A percentile compares a stretch with the other conserved stretches of the same genome.
These are phyloP conservation scores for Esox lucius DNA, from an alignment of 2,797 vertebrate genomes.

Conservation along the genomic window DNA sequence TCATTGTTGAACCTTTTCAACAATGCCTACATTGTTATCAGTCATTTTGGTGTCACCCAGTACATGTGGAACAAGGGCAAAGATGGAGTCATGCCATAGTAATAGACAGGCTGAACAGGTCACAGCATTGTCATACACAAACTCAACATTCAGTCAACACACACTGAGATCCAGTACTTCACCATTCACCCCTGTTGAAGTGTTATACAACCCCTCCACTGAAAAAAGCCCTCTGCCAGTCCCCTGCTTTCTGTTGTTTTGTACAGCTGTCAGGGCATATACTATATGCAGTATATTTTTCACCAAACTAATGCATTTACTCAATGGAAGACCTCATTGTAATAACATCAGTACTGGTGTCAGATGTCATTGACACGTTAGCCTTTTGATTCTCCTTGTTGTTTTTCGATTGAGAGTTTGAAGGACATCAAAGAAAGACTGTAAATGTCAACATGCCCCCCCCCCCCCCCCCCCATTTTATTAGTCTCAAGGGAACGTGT, in stretches of 20 bases:
- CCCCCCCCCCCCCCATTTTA: background rate
- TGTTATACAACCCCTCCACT: background rate
- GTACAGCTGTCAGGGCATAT: background rate
- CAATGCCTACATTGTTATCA: background rate
- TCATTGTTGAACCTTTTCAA: background rate
- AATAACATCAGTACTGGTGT: background rate
- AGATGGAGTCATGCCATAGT: background rate
- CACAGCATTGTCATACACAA: background rate
- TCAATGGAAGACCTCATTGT: background rate
- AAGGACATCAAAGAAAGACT: background rate
- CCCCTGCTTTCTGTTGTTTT: background rate
- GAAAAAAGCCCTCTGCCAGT: background rate
- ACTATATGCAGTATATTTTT: background rate
- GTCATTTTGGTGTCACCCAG: background rate
- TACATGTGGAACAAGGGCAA: background rate
- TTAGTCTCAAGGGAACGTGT: background rate
- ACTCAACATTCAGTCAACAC: background rate
- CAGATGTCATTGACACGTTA: background rate
- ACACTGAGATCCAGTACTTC: background rate
- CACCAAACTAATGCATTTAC: background rate
- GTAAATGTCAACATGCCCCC: background rate
- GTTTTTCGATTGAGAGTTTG: background rate
- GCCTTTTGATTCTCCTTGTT: background rate
- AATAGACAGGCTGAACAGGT: background rate
- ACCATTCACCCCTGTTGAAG: background rate